These are phyloP conservation scores for Rotaria magnacalcarata DNA, from an alignment of 2,888 invertebrate genomes.

Conservation along the genomic window DNA sequence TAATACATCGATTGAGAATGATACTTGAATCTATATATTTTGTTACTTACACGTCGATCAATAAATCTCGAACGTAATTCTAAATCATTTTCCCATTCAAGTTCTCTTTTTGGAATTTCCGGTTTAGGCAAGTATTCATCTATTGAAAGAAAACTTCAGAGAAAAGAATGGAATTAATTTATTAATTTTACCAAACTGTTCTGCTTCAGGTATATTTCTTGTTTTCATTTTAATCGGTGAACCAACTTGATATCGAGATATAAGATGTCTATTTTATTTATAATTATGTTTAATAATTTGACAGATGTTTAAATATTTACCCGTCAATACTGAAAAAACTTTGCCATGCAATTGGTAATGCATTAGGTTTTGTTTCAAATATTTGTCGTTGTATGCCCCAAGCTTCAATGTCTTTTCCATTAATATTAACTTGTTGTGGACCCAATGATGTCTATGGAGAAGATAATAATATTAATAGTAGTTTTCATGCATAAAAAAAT, in stretches of 20 bases:
- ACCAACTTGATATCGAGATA: conserved; percentile 58
- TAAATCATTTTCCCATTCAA: conserved; percentile 58
- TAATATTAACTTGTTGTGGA: conserved; percentile 53
- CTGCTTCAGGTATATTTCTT: conserved; percentile 51
- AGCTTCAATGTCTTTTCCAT: conserved; percentile 53
- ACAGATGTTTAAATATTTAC: conserved; percentile 49
- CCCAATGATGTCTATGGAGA: conserved; percentile 52
- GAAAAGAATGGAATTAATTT: neutral
- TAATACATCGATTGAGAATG: too few species aligned
- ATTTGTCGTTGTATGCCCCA: conserved; percentile 55
- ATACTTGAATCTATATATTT: neutral
- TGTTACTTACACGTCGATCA: conserved; percentile 55
- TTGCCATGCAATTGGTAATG: conserved; percentile 58
- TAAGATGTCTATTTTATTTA: conserved; percentile 52
- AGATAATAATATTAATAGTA: neutral
- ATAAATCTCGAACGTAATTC: conserved; percentile 57
- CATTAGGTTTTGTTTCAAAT: conserved; percentile 52
- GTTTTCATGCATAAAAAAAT: too few species aligned
- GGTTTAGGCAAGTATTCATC: conserved; percentile 42
- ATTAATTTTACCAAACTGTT: conserved; percentile 52
- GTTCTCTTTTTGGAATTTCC: conserved; percentile 53
- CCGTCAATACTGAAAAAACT: conserved; percentile 57
- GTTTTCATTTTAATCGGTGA: conserved; percentile 59
- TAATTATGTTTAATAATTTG: conserved; percentile 28
- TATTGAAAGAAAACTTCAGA: neutral